A percentile compares a stretch with the other conserved stretches of the same genome.
Evolutionary conservation across 2,888 invertebrate genomes (phyloP).

Genomic region (Eremobia ochroleuca): DNA sequence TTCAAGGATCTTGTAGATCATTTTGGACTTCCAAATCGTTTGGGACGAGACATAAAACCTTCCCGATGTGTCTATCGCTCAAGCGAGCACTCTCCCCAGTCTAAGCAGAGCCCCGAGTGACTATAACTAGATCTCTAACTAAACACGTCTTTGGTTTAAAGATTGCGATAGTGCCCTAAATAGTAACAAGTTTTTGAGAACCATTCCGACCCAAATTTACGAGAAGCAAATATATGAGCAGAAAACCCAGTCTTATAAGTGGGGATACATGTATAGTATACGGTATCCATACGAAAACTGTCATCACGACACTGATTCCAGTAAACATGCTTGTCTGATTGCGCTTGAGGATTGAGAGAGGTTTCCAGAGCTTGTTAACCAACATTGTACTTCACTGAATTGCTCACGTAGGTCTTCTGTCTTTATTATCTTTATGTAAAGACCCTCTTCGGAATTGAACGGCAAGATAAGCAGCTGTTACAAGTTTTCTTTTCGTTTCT

Average conservation of each 20-base stretch:
- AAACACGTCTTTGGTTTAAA: slow-evolving; percentile 49
- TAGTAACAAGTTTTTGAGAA: slow-evolving; percentile 53
- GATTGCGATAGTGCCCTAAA: slow-evolving; percentile 58
- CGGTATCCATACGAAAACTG: neutral
- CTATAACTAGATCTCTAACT: slow-evolving; percentile 34
- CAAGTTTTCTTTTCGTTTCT: slow-evolving; percentile 59
- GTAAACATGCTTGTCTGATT: neutral
- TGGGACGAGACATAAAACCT: slow-evolving; percentile 52
- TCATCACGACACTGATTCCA: neutral
- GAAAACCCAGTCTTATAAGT: slow-evolving; percentile 18
- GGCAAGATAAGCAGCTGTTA: slow-evolving; percentile 63
- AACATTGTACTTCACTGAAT: neutral
- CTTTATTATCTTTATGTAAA: neutral
- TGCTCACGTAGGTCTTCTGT: slow-evolving; percentile 42
- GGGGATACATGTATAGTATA: no score
- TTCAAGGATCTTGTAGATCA: slow-evolving; percentile 19
- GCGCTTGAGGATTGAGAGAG: neutral
- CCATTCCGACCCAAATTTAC: slow-evolving; percentile 20
- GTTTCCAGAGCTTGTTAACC: neutral
- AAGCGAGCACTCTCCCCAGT: slow-evolving; percentile 8
- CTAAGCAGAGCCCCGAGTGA: slow-evolving; percentile 20
- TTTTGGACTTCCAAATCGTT: slow-evolving; percentile 34
- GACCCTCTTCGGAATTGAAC: slow-evolving; percentile 55
- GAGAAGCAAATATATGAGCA: slow-evolving; percentile 4
- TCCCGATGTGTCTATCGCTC: slow-evolving; percentile 41